Percentiles rank a stretch among this genome's conserved stretches.
Conservation (phyloP, 2,797 vertebrate species). For the Pyrocephalus nanus region DNA sequence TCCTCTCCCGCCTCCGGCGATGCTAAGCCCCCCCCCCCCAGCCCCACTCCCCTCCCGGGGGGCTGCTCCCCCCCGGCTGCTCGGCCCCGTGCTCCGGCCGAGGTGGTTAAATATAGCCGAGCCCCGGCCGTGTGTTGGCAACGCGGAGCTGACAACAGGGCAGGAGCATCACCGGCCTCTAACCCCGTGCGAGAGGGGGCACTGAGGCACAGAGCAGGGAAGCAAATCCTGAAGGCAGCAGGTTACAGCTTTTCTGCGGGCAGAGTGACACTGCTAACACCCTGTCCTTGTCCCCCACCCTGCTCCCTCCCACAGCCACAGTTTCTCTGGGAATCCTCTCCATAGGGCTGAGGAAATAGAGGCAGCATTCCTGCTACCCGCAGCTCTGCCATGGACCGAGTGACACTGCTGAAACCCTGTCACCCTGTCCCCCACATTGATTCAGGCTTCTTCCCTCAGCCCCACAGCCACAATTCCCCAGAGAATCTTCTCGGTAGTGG, state of each 20-base stretch:
- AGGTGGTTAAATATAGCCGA: neutral
- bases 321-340: neutral
- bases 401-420: neutral
- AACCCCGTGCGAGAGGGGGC: neutral
- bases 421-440: neutral
- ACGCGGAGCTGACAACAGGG: neutral
- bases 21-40: neutral
- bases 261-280: neutral
- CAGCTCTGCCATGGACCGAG: neutral
- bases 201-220: neutral
- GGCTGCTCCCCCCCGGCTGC: neutral
- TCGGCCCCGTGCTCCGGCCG: neutral
- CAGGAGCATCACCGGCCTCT: neutral
- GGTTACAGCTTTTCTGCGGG: neutral
- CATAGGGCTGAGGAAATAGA: neutral
- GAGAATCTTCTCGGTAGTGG: fast-evolving
- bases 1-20: neutral
- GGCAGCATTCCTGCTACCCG: neutral
- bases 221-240: neutral
- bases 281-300: fast-evolving
- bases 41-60: neutral
- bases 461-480: neutral
- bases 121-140: neutral
- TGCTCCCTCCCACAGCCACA: neutral
- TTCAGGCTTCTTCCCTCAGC: neutral